Conservation (phyloP, 35 echinoderm and acorn worm species). For the Ophioderma brevispina region DNA sequence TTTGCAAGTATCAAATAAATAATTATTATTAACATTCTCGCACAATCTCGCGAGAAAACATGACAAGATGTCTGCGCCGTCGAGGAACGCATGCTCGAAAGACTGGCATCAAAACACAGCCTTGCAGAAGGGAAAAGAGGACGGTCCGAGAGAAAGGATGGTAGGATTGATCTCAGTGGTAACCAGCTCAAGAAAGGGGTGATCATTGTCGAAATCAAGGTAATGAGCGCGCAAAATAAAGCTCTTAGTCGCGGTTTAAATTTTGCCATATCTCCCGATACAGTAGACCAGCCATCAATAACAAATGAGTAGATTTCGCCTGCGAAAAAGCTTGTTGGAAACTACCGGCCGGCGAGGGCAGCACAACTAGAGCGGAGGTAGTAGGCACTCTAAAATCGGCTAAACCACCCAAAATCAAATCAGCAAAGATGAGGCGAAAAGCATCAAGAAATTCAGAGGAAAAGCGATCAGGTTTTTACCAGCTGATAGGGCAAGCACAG, state of each 20-base stretch:
- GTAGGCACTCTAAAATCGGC: not conserved
- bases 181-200: not conserved
- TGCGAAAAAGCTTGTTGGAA: constrained; percentile 3
- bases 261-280: not conserved
- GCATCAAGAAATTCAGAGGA: not conserved
- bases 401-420: not conserved
- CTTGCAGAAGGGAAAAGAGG: not conserved
- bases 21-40: too few relatives aligned
- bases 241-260: not conserved
- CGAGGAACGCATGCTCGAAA: not conserved
- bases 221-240: not conserved
- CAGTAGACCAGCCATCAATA: not conserved
- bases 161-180: not conserved
- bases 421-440: not conserved
- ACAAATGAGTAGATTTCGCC: not conserved
- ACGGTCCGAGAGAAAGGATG: not conserved
- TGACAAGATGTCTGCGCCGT: not conserved
- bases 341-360: not conserved
- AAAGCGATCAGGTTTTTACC: not conserved
- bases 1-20: too few relatives aligned
- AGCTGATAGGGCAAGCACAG: not conserved
- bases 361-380: not conserved
- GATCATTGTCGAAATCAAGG: not conserved
- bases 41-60: not conserved
- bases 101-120: not conserved